phyloP scores from a whole-genome alignment of 2,797 vertebrate genomes.

The Stomatorhinus walkeri region DNA sequence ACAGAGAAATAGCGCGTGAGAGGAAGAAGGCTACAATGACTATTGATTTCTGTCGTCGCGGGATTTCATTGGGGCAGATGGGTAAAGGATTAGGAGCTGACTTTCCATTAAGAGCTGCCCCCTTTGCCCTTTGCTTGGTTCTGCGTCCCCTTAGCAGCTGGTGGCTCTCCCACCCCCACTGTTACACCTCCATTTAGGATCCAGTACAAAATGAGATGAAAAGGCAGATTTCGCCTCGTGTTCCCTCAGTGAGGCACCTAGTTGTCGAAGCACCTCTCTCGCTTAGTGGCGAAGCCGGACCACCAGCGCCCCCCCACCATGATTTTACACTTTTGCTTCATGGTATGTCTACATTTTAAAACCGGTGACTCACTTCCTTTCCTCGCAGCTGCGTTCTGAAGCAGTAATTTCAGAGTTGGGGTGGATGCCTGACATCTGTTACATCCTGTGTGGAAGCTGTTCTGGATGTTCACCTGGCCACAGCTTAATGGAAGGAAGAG shows the following conservation, averaged over 20 bases:
- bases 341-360: background rate
- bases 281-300: background rate
- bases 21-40: constrained; percentile 58
- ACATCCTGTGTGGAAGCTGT: background rate
- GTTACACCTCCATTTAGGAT: background rate
- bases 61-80: constrained; percentile 55
- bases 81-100: constrained; percentile 33
- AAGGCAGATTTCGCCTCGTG: background rate
- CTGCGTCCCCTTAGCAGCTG: background rate
- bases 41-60: constrained; percentile 65
- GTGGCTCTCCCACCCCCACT: background rate
- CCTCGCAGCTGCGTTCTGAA: background rate
- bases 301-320: background rate
- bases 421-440: background rate
- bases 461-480: background rate
- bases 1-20: constrained; percentile 54
- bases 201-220: background rate
- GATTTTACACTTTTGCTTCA: constrained; percentile 13
- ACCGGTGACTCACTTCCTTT: constrained; percentile 8
- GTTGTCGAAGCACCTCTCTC: background rate
- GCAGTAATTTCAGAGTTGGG: background rate
- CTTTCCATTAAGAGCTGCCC: constrained; percentile 44
- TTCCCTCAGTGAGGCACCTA: background rate
- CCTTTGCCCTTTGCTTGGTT: constrained; percentile 32
- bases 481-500: background rate